Percentiles rank a stretch among this genome's conserved stretches.
Evolutionary conservation across 2,113 vertebrate genomes (phyloP).

Genomic region (Sus scrofa): DNA sequence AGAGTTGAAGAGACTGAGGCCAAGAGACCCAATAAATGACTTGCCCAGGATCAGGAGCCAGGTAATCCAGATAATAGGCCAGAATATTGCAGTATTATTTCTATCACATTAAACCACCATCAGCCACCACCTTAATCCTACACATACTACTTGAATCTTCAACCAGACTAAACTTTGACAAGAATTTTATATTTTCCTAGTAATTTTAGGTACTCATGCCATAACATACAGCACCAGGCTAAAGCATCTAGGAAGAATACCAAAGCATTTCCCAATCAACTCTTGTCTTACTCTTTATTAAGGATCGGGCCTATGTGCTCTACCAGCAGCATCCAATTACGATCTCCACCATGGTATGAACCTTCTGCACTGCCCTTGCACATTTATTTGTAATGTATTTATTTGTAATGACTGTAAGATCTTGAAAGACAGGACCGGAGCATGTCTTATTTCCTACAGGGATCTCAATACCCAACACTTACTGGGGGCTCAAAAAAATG

Average conservation of each 20-base stretch:
- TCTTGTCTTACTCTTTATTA: not conserved
- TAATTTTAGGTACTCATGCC: not conserved
- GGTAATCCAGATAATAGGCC: not conserved
- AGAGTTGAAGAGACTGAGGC: not conserved
- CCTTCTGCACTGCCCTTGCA: not conserved
- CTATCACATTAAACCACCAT: not conserved
- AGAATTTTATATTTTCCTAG: not conserved
- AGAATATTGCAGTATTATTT: not conserved
- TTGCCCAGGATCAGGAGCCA: not conserved
- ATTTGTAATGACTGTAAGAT: not conserved
- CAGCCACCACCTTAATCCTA: not conserved
- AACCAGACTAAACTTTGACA: not conserved
- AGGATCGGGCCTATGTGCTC: not conserved
- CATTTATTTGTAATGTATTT: not conserved
- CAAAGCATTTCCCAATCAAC: not conserved
- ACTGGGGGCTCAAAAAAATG: not conserved
- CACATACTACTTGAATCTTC: not conserved
- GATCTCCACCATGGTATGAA: too few species aligned
- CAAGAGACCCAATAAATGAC: not conserved
- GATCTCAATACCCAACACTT: not conserved
- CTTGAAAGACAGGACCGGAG: not conserved
- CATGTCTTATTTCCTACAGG: not conserved
- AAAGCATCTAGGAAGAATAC: not conserved
- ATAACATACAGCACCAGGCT: not conserved
- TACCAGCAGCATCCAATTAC: not conserved